A percentile compares a stretch with the other conserved stretches of the same genome.
Evolutionary conservation across 1,140 invertebrate genomes (phyloP).

Genomic region (Cydia amplana): DNA sequence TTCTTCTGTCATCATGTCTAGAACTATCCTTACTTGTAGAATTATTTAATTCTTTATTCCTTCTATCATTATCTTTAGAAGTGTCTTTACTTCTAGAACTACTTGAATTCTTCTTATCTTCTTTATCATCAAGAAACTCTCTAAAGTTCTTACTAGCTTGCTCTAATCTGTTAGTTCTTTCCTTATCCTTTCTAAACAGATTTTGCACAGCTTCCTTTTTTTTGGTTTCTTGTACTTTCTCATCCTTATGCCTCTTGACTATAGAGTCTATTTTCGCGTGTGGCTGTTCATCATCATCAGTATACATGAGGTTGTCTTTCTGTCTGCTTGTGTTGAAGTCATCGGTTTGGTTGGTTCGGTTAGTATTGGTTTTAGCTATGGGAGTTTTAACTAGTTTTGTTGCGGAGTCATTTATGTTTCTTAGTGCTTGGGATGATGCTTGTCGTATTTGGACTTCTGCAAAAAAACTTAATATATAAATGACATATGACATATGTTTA

Average conservation of each 20-base stretch:
- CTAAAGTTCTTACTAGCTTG: slow-evolving; percentile 21
- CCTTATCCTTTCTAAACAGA: slow-evolving; percentile 31
- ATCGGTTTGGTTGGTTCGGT: slow-evolving; percentile 29
- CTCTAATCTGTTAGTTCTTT: slow-evolving; percentile 35
- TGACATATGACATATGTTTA: too few relatives aligned
- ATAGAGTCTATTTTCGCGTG: slow-evolving; percentile 78
- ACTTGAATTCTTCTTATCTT: neutral
- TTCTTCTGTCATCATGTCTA: slow-evolving; percentile 5
- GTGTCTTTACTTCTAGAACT: neutral
- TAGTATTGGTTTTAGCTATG: slow-evolving; percentile 43
- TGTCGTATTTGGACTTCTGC: slow-evolving; percentile 70
- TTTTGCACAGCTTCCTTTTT: slow-evolving; percentile 37
- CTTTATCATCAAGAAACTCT: slow-evolving; percentile 23
- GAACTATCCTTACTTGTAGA: neutral
- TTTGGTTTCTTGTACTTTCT: slow-evolving; percentile 46
- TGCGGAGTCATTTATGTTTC: slow-evolving; percentile 56
- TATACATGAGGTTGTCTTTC: slow-evolving; percentile 72
- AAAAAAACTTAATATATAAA: slow-evolving; percentile 37
- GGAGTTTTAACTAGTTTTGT: slow-evolving; percentile 63
- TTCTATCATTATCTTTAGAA: neutral
- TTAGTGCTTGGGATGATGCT: slow-evolving; percentile 63
- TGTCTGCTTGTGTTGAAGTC: slow-evolving; percentile 34
- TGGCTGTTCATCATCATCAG: slow-evolving; percentile 76
- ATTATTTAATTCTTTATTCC: neutral
- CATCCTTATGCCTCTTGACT: slow-evolving; percentile 75